A percentile compares a stretch with the other conserved stretches of the same genome.
phyloP scores from a whole-genome alignment of 2,797 vertebrate species.

The Alauda arvensis region DNA sequence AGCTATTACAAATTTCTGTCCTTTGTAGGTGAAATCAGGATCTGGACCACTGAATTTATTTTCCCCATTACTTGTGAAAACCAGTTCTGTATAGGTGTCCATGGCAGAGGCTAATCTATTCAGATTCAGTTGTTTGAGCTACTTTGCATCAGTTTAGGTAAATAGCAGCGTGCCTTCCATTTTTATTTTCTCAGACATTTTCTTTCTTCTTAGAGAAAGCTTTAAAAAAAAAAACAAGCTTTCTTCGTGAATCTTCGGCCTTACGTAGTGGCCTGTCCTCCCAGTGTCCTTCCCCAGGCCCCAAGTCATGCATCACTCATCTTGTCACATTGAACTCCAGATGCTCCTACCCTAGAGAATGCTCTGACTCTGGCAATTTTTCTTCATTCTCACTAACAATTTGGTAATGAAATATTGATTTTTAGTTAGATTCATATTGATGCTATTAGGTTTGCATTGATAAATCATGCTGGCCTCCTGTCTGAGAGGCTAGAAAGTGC shows the following conservation, averaged over 20 bases:
- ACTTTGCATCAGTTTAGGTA: slow-evolving; percentile 59
- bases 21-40: slow-evolving; percentile 11
- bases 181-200: slow-evolving; percentile 30
- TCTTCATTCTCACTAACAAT: slow-evolving; percentile 99
- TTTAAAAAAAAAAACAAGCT: slow-evolving; percentile 42
- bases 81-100: slow-evolving; percentile 4
- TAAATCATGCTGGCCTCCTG: slow-evolving; percentile 93
- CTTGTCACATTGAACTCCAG: slow-evolving; percentile 99
- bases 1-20: background rate
- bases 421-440: slow-evolving; percentile 99
- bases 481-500: slow-evolving; percentile 81
- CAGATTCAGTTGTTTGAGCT: slow-evolving; percentile 37
- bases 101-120: background rate
- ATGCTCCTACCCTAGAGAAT: slow-evolving; percentile 97
- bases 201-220: slow-evolving; percentile 57
- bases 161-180: background rate
- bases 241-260: slow-evolving; percentile 73
- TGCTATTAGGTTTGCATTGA: slow-evolving; percentile 99
- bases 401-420: slow-evolving; percentile 99
- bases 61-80: slow-evolving; percentile 9
- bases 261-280: slow-evolving; percentile 91
- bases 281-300: slow-evolving; percentile 92
- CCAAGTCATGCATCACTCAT: slow-evolving; percentile 95
- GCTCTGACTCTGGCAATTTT: slow-evolving; percentile 91
- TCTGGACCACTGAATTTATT: slow-evolving; percentile 41